Evolutionary conservation across 2,888 invertebrate species (phyloP), one percentile per base, ranked within the genome.

Genomic region (Apamea crenata): DNA sequence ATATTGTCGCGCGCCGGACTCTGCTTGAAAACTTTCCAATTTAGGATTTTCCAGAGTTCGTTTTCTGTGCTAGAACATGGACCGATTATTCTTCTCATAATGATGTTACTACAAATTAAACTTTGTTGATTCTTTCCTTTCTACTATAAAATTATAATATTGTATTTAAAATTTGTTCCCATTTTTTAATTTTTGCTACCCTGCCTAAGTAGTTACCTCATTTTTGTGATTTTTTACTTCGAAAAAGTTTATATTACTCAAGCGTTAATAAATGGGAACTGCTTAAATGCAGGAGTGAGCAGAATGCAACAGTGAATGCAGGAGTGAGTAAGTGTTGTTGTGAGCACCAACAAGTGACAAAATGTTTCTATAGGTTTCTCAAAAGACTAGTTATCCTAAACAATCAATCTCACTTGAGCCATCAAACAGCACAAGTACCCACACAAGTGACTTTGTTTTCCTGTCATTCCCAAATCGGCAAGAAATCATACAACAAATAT

Each of bases 401-500:
- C 7, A 61, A 32, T 59, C 56, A 18, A 47, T 65, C 16, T 18
- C 70, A 80, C 63, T 67, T 84, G 68, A 77, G 21, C 12, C n/a
- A 32, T 75, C 53, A 65, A 40, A 70, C 72, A 53, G 21, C 7
- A 63, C 73, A 74, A 59, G 63, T 50, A 79, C 21, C 8, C 29
- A 79, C 36, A 36, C 77, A 71, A 75, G 67, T 77, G 67, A 85
- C 66, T 72, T 79, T 82, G 56, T 78, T 78, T 80, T 69, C 69
- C 73, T 71, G 70, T 66, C 69, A 67, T 69, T 83, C 69, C 74
- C 81, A 84, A 81, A 85, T 83, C 66, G 74, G 40, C 29, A 80
- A 80, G 74, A 85, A 83, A 85, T 79, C 77, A 86, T 81, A 81
- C 74, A 78, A 73, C 63, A 80, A 73, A 81, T 77, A 72, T 79